phyloP scores from a whole-genome alignment of 2,113 vertebrate species.

The Spermophilus dauricus region DNA sequence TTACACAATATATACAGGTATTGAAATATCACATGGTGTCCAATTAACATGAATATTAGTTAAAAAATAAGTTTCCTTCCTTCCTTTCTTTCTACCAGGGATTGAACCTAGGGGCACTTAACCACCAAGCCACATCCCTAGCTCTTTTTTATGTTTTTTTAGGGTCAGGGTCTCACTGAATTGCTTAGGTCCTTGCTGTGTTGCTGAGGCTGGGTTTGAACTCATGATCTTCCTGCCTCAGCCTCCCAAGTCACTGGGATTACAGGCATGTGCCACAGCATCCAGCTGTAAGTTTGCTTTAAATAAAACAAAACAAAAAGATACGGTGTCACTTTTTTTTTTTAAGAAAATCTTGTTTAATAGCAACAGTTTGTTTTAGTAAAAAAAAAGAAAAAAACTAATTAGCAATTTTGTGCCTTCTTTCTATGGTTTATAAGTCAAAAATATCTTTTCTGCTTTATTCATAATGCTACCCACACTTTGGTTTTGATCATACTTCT shows the following conservation, averaged over 20 bases:
- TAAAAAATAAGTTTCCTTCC: background rate
- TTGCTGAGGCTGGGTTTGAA: too few relatives aligned
- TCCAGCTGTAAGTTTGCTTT: background rate
- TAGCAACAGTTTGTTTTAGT: slow-evolving; percentile 33
- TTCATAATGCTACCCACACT: background rate
- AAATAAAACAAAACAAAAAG: background rate
- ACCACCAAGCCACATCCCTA: too few relatives aligned
- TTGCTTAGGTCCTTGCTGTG: too few relatives aligned
- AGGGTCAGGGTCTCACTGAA: too few relatives aligned
- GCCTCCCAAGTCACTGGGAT: too few relatives aligned
- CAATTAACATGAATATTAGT: background rate
- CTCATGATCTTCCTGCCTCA: too few relatives aligned
- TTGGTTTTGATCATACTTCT: slow-evolving; percentile 65
- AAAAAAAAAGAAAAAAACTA: background rate
- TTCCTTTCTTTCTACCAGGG: too few relatives aligned
- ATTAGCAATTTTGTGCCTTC: background rate
- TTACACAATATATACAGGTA: background rate
- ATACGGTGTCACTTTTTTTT: background rate
- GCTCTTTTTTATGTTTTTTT: too few relatives aligned
- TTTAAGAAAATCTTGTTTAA: background rate
- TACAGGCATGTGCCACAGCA: too few relatives aligned
- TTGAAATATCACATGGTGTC: background rate
- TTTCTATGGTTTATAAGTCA: background rate
- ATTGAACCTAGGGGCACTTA: too few relatives aligned
- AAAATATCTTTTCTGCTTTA: background rate